These are phyloP conservation scores for Apamea sordens DNA, from an alignment of 2,888 invertebrate genomes.

Conservation along the genomic window DNA sequence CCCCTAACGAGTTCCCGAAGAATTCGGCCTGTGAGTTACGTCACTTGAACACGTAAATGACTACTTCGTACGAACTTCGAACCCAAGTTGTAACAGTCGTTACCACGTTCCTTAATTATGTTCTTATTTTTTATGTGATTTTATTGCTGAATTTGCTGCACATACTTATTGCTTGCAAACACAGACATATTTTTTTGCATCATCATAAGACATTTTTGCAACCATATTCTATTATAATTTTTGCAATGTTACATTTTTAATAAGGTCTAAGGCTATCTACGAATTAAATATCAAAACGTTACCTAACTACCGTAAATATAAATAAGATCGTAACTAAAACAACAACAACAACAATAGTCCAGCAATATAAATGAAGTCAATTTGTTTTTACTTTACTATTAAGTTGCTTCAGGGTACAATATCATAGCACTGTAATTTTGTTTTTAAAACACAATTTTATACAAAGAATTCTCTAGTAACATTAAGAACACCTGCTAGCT, in stretches of 20 bases:
- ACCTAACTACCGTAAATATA: background rate
- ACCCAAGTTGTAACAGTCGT: constrained; percentile 46
- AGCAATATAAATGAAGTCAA: background rate
- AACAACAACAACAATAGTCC: background rate
- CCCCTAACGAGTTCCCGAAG: constrained; percentile 80
- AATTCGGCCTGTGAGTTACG: constrained; percentile 79
- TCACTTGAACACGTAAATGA: constrained; percentile 77
- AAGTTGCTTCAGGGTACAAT: background rate
- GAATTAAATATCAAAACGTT: background rate
- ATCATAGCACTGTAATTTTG: background rate
- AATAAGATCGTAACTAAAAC: background rate
- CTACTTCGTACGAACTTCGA: constrained; percentile 57
- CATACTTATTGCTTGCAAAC: background rate
- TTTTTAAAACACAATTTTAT: constrained; percentile 49
- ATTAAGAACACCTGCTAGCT: constrained; percentile 73
- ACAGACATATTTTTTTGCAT: background rate
- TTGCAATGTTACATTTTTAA: no score
- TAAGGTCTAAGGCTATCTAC: no score
- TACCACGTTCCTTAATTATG: constrained; percentile 50
- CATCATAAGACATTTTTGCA: no score
- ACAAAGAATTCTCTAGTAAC: constrained; percentile 66
- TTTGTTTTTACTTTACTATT: no score
- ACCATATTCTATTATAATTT: no score
- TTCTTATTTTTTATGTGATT: constrained; percentile 8
- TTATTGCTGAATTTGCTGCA: constrained; percentile 1